Conservation (phyloP, 2,113 vertebrate genomes). For the Cyprinus carpio region DNA sequence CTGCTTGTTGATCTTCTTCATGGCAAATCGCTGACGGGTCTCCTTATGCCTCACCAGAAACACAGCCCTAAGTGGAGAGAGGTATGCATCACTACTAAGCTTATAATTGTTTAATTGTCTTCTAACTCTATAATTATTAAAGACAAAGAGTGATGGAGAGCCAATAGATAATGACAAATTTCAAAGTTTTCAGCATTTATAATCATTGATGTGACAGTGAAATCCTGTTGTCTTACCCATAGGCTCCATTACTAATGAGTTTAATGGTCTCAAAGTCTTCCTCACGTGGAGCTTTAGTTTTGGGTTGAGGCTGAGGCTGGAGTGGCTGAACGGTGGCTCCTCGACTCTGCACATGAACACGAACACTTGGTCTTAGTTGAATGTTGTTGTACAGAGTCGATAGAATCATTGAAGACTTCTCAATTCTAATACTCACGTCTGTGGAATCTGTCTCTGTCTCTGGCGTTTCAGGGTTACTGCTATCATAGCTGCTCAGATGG, state of each 20-base stretch:
- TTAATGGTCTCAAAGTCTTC: conserved; percentile 98
- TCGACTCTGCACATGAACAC: conserved; percentile 72
- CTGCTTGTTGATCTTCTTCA: conserved; percentile 99
- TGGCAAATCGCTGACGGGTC: conserved; percentile 93
- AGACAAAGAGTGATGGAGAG: neutral
- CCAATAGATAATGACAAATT: neutral
- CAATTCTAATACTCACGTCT: conserved; percentile 76
- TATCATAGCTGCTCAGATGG: conserved; percentile 95
- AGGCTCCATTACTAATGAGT: conserved; percentile 97
- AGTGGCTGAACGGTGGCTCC: conserved; percentile 71
- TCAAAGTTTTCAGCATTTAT: neutral
- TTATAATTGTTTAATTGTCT: neutral
- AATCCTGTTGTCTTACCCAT: conserved; percentile 78
- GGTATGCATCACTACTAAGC: neutral
- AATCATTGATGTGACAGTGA: neutral
- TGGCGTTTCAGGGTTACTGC: conserved; percentile 86
- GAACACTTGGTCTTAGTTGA: neutral
- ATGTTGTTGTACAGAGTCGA: neutral
- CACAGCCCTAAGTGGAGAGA: conserved; percentile 78
- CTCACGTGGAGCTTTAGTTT: conserved; percentile 88
- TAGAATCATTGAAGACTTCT: neutral
- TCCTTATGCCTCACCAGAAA: conserved; percentile 92
- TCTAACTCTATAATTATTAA: neutral
- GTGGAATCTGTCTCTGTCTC: conserved; percentile 88
- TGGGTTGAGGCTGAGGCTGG: conserved; percentile 69